These are phyloP conservation scores for Stenodema calcarata DNA, from an alignment of 2,888 invertebrate genomes.

Conservation along the genomic window DNA sequence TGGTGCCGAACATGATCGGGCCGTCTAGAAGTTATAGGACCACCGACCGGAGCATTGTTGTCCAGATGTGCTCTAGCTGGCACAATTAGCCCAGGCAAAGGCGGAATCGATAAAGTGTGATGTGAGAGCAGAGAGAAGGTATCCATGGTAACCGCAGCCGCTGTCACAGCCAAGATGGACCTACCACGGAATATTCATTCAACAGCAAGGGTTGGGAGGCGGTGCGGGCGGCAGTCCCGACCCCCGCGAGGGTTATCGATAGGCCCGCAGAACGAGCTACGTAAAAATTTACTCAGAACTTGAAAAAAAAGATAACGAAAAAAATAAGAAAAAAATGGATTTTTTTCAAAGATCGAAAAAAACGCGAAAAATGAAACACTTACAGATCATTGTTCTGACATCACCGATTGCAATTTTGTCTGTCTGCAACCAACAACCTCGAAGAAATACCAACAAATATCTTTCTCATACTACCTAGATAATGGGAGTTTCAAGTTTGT, in stretches of 20 bases:
- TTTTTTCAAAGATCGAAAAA: too few relatives aligned
- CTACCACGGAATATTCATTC: slow-evolving; percentile 30
- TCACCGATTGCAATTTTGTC: too few relatives aligned
- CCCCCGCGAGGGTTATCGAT: neutral
- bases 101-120: slow-evolving; percentile 48
- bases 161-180: slow-evolving; percentile 43
- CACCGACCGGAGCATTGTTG: slow-evolving; percentile 11
- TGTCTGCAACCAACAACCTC: too few relatives aligned
- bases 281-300: neutral
- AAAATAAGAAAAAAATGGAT: too few relatives aligned
- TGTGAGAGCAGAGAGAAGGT: slow-evolving; percentile 22
- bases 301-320: neutral
- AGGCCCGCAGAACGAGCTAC: neutral
- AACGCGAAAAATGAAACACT: too few relatives aligned
- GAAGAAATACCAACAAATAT: too few relatives aligned
- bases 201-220: slow-evolving; percentile 13
- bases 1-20: too few relatives aligned
- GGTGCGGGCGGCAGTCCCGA: neutral
- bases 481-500: too few relatives aligned
- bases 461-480: too few relatives aligned
- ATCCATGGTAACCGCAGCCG: slow-evolving; percentile 38
- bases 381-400: too few relatives aligned
- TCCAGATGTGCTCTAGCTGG: slow-evolving; percentile 30
- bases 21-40: neutral
- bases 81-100: slow-evolving; percentile 29